Evolutionary conservation across 2,113 vertebrate species (phyloP).

Genomic region (Semnornis frantzii): DNA sequence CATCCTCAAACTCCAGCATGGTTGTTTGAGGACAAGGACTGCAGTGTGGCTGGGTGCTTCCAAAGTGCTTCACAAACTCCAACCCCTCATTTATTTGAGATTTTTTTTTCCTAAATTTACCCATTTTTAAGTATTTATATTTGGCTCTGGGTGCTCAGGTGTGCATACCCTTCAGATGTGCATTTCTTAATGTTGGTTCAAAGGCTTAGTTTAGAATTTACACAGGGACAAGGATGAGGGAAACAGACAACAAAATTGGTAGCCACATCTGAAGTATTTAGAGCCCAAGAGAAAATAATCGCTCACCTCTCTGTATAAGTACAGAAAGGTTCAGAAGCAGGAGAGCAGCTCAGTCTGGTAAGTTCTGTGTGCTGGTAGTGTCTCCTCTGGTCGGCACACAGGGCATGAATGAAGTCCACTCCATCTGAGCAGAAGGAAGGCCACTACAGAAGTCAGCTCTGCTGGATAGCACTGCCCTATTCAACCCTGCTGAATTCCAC

Average conservation of each 20-base stretch:
- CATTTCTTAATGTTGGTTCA: background rate
- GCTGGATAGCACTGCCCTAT: background rate
- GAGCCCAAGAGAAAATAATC: background rate
- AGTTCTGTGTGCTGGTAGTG: background rate
- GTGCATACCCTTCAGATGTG: background rate
- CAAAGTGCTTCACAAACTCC: background rate
- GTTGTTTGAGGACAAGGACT: background rate
- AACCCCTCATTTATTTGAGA: background rate
- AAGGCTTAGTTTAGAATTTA: background rate
- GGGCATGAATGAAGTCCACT: background rate
- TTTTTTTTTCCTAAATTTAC: background rate
- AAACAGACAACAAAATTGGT: background rate
- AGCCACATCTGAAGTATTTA: background rate
- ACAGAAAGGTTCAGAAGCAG: background rate
- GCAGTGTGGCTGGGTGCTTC: background rate
- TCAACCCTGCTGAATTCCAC: background rate
- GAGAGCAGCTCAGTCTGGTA: background rate
- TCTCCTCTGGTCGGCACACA: rapidly evolving
- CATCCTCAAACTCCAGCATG: background rate
- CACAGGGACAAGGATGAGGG: background rate
- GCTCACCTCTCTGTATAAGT: background rate
- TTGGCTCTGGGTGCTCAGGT: background rate
- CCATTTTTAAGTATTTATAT: background rate
- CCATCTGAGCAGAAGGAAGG: background rate
- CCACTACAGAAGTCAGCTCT: background rate